Evolutionary conservation across 1,140 invertebrate genomes (phyloP).

Genomic region (Caenorhabditis remanei): DNA sequence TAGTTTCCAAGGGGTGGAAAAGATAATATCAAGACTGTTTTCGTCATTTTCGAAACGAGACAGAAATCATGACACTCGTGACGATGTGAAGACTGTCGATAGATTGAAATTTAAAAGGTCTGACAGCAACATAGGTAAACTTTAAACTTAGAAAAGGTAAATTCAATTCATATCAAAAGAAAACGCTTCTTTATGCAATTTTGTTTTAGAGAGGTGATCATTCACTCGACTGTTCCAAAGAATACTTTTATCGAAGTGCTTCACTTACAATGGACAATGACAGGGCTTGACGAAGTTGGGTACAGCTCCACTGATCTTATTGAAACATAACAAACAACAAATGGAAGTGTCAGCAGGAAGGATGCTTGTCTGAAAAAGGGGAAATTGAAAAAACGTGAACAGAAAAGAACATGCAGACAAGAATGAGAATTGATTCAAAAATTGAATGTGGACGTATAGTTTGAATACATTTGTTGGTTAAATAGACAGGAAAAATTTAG

Average conservation of each 20-base stretch:
- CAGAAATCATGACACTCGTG: no score
- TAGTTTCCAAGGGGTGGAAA: background rate
- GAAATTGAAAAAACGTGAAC: background rate
- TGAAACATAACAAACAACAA: slow-evolving; percentile 22
- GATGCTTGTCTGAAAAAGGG: slow-evolving; percentile 24
- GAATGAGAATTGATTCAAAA: slow-evolving; percentile 13
- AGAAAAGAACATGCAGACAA: background rate
- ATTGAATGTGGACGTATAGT: background rate
- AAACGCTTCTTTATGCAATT: no score
- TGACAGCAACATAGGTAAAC: no score
- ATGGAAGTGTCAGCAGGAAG: slow-evolving; percentile 18
- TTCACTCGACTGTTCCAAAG: no score
- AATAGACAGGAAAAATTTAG: background rate
- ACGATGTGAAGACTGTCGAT: no score
- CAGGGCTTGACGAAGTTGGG: slow-evolving; percentile 31
- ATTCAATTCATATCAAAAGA: no score
- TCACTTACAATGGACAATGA: slow-evolving; percentile 34
- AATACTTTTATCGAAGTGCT: background rate
- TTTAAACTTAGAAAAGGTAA: no score
- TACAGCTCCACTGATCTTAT: slow-evolving; percentile 23
- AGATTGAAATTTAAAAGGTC: no score
- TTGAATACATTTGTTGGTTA: slow-evolving; percentile 19
- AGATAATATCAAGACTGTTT: slow-evolving; percentile 2
- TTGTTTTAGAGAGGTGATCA: no score
- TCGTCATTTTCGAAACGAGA: background rate